Percentiles rank a stretch among this genome's conserved stretches.
phyloP scores from a whole-genome alignment of 2,888 invertebrate species.

The Lacanobia oleracea region DNA sequence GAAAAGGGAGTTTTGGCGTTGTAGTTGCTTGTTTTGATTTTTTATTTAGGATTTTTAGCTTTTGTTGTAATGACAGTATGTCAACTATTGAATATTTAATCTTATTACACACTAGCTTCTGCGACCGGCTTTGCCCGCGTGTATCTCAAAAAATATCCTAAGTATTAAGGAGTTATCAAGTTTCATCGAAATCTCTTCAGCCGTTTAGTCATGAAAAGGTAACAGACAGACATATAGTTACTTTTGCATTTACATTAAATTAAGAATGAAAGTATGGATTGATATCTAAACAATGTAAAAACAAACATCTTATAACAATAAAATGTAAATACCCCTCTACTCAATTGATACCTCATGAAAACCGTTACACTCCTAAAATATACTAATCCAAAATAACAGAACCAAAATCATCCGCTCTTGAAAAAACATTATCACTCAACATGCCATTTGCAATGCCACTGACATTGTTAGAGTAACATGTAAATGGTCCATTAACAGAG shows the following conservation, averaged over 20 bases:
- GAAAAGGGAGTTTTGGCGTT: too few species aligned
- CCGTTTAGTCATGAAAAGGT: too few species aligned
- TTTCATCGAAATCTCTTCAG: too few species aligned
- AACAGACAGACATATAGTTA: too few species aligned
- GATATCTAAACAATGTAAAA: not conserved
- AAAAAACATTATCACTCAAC: conserved; percentile 12
- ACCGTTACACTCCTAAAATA: not conserved
- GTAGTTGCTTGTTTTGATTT: not conserved
- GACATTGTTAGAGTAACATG: conserved; percentile 2
- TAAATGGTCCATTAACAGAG: conserved; percentile 20
- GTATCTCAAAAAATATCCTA: too few species aligned
- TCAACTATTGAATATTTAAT: not conserved
- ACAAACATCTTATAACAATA: not conserved
- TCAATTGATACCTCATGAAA: not conserved
- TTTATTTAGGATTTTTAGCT: not conserved
- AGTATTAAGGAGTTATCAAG: too few species aligned
- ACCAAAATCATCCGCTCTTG: conserved; percentile 14
- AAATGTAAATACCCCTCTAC: too few species aligned
- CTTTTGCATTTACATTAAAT: too few species aligned
- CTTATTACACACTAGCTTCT: too few species aligned
- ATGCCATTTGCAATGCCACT: conserved; percentile 13
- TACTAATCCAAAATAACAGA: not conserved
- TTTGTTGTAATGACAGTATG: not conserved
- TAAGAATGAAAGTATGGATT: not conserved
- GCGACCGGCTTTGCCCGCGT: too few species aligned